A percentile compares a stretch with the other conserved stretches of the same genome.
phyloP scores from a whole-genome alignment of 2,797 vertebrate species.

The Ptychadena robeensis region DNA sequence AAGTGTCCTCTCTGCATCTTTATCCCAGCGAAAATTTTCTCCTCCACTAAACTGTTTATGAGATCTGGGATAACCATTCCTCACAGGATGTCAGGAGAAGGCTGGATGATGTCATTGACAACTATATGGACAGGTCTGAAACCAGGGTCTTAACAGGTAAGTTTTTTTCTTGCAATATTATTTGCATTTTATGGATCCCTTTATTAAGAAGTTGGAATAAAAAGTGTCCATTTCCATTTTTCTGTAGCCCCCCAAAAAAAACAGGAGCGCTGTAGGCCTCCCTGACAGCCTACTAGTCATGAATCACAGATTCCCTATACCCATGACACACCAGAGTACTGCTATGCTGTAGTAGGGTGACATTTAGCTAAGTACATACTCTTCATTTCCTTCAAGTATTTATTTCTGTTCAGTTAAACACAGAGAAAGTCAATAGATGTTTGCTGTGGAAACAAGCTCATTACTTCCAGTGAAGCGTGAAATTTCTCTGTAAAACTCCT shows the following conservation, averaged over 20 bases:
- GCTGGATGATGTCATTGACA: no score
- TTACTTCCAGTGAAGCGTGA: conserved; percentile 6
- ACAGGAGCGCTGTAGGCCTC: no score
- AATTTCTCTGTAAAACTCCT: conserved; percentile 10
- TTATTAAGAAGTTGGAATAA: no score
- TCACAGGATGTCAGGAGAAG: background rate
- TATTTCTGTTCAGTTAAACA: conserved; percentile 10
- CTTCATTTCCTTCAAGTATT: conserved; percentile 5
- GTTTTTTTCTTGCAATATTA: background rate
- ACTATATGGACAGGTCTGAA: background rate
- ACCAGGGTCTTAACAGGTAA: background rate
- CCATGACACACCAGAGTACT: background rate
- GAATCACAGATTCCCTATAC: no score
- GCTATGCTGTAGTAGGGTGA: background rate
- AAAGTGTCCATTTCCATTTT: no score
- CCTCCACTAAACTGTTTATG: no score
- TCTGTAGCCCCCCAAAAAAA: no score
- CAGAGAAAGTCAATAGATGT: background rate
- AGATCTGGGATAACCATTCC: background rate
- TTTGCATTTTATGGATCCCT: no score
- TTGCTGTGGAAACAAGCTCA: conserved; percentile 25
- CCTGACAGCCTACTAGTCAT: background rate
- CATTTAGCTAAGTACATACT: background rate
- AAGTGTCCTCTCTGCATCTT: no score
- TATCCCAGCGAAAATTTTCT: background rate